Evolutionary conservation across 2,888 invertebrate genomes (phyloP).

Genomic region (Abrostola triplasia): DNA sequence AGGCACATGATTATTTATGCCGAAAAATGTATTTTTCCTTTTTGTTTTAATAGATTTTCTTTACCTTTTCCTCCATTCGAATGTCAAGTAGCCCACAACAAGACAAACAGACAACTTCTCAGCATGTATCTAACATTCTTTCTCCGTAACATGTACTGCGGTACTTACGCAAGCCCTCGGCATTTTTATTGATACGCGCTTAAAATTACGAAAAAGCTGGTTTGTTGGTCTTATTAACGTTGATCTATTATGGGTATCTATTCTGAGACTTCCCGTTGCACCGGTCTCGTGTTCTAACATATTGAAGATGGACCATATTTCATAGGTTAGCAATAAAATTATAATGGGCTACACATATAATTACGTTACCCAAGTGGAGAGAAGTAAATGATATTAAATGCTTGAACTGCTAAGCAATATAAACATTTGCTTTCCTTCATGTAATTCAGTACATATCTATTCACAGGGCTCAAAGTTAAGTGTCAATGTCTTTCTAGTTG

Average conservation of each 20-base stretch:
- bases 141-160: constrained; percentile 33
- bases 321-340: constrained; percentile 17
- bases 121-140: constrained; percentile 24
- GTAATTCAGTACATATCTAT: too few species aligned
- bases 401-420: neutral
- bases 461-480: too few species aligned
- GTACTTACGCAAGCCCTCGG: constrained; percentile 52
- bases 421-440: too few species aligned
- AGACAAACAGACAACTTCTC: constrained; percentile 9
- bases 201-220: constrained; percentile 54
- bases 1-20: too few species aligned
- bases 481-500: too few species aligned
- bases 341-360: constrained; percentile 11
- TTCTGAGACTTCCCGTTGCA: constrained; percentile 41
- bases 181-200: constrained; percentile 52
- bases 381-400: constrained; percentile 6
- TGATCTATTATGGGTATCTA: constrained; percentile 41
- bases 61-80: neutral
- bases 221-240: constrained; percentile 41
- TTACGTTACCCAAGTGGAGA: constrained; percentile 5
- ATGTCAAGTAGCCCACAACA: neutral
- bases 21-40: neutral
- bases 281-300: constrained; percentile 19
- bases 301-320: constrained; percentile 42
- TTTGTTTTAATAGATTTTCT: constrained; percentile 7